phyloP scores from a whole-genome alignment of 2,113 vertebrate species.

The Corvus moneduloides region DNA sequence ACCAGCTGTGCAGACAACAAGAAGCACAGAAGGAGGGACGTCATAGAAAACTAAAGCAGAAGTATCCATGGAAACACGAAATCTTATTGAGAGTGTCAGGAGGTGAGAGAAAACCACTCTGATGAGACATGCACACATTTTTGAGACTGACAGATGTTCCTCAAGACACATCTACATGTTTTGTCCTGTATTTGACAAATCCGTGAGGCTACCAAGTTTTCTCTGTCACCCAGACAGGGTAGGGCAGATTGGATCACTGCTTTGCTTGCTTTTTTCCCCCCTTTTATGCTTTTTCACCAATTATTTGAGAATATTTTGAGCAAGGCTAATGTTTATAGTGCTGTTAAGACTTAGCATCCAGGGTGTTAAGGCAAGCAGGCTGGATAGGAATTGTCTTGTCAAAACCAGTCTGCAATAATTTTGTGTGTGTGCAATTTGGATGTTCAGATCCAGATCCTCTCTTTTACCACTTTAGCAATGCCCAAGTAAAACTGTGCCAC shows the following conservation, averaged over 20 bases:
- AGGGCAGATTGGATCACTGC: neutral
- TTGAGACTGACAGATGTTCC: neutral
- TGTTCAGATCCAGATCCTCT: neutral
- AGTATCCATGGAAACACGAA: neutral
- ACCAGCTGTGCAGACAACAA: neutral
- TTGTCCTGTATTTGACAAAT: neutral
- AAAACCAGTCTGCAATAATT: neutral
- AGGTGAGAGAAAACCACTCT: neutral
- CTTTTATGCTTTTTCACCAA: neutral
- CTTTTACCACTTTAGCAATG: neutral
- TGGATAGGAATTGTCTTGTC: neutral
- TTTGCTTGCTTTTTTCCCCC: neutral
- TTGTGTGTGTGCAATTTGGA: neutral
- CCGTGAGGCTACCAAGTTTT: neutral
- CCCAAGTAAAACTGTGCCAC: neutral
- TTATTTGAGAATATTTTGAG: neutral
- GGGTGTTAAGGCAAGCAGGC: neutral
- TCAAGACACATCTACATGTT: neutral
- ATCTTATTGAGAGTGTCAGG: neutral
- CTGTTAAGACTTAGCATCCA: neutral
- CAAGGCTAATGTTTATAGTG: neutral
- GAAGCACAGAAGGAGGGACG: neutral
- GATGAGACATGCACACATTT: neutral
- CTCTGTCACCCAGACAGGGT: neutral
- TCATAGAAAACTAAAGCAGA: neutral